Conservation (phyloP, 2,888 invertebrate species). For the Heteromyza rotundicornis region DNA sequence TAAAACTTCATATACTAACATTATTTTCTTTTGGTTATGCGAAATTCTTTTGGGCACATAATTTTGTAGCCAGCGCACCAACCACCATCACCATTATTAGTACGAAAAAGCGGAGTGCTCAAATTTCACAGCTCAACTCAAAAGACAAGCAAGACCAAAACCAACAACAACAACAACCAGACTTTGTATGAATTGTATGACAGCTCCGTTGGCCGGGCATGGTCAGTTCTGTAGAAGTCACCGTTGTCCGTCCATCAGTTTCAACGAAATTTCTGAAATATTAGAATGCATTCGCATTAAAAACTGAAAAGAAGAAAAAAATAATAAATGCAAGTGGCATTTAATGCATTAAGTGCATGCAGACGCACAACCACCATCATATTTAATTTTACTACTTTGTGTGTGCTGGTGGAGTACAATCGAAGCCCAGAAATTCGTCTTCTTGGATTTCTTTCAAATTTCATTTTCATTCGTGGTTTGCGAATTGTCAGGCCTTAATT, state of each 20-base stretch:
- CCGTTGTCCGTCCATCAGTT: constrained; percentile 14
- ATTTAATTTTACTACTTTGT: too few species aligned
- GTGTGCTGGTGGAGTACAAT: too few species aligned
- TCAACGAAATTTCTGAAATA: background rate
- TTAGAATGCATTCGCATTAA: too few species aligned
- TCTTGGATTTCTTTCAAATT: background rate
- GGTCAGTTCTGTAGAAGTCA: background rate
- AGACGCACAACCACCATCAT: too few species aligned
- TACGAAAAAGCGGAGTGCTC: too few species aligned
- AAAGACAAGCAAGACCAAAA: constrained; percentile 12
- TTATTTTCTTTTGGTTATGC: too few species aligned
- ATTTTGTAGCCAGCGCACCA: too few species aligned
- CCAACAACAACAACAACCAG: constrained; percentile 14
- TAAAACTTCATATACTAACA: too few species aligned
- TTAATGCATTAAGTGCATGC: background rate
- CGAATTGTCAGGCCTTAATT: background rate
- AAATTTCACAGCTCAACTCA: constrained; percentile 7
- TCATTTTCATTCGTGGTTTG: background rate
- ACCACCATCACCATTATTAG: too few species aligned
- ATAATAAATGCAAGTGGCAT: background rate
- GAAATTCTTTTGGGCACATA: too few species aligned
- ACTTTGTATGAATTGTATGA: background rate
- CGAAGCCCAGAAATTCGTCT: too few species aligned
- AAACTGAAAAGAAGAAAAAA: too few species aligned
- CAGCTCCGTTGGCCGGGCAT: background rate